Conservation (phyloP, 1,140 invertebrate species). For the Heliconius congener region DNA sequence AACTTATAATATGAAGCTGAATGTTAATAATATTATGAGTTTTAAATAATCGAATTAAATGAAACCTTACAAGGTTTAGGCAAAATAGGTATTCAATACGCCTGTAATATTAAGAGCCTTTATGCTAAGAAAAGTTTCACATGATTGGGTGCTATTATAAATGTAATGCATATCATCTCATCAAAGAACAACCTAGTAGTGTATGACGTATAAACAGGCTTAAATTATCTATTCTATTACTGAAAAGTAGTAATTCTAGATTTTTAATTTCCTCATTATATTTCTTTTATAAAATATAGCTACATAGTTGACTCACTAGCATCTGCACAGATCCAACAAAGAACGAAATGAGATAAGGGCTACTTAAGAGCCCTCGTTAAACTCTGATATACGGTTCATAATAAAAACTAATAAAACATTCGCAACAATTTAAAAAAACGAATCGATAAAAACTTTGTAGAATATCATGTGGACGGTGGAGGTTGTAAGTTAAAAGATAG, state of each 20-base stretch:
- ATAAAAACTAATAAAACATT: conserved; percentile 80
- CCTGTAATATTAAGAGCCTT: conserved; percentile 2
- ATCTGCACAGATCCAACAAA: conserved; percentile 60
- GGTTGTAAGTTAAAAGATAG: conserved; percentile 63
- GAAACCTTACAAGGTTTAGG: conserved; percentile 23
- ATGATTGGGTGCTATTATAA: conserved; percentile 28
- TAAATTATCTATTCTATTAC: neutral
- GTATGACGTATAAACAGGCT: neutral
- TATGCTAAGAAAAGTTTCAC: conserved; percentile 16
- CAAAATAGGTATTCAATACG: conserved; percentile 16
- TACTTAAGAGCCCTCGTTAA: conserved; percentile 77
- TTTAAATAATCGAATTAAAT: conserved; percentile 24
- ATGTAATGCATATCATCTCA: neutral
- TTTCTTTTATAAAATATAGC: conserved; percentile 8
- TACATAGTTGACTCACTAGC: conserved; percentile 37
- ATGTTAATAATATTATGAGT: conserved; percentile 19
- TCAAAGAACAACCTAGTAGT: conserved; percentile 15
- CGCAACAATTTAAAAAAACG: conserved; percentile 75
- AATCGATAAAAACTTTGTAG: conserved; percentile 72
- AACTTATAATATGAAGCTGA: neutral
- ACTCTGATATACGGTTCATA: conserved; percentile 75
- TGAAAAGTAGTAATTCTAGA: neutral
- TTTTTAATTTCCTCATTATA: neutral
- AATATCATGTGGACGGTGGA: conserved; percentile 66
- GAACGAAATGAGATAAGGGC: conserved; percentile 72